Evolutionary conservation across 2,888 invertebrate genomes (phyloP).

Genomic region (Heteropelma amictum): DNA sequence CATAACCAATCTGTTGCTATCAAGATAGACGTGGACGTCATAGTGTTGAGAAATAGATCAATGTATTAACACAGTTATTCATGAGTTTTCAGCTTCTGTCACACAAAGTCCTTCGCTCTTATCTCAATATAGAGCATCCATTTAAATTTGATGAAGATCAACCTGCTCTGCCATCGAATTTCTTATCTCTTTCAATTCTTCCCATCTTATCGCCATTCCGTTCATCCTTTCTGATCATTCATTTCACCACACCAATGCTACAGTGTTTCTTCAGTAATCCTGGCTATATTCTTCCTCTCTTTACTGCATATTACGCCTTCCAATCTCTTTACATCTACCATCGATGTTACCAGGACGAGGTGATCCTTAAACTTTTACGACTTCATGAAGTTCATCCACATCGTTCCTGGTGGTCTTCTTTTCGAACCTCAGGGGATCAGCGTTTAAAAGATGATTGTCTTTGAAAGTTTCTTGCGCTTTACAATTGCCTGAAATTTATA

Average conservation of each 20-base stretch:
- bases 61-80: no score
- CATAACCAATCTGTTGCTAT: no score
- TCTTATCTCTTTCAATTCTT: slow-evolving; percentile 46
- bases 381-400: slow-evolving; percentile 56
- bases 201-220: slow-evolving; percentile 6
- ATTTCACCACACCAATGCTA: background rate
- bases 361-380: slow-evolving; percentile 59
- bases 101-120: slow-evolving; percentile 40
- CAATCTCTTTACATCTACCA: background rate
- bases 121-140: slow-evolving; percentile 47
- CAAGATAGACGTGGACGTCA: no score
- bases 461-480: slow-evolving; percentile 49
- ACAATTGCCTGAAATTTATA: slow-evolving; percentile 44
- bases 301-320: background rate
- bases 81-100: slow-evolving; percentile 25
- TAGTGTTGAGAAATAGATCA: no score
- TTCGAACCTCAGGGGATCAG: slow-evolving; percentile 41
- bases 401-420: slow-evolving; percentile 16
- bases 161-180: slow-evolving; percentile 47
- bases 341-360: slow-evolving; percentile 45
- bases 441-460: slow-evolving; percentile 50
- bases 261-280: background rate
- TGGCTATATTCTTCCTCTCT: background rate
- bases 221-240: background rate
- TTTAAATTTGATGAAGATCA: slow-evolving; percentile 54